phyloP scores from a whole-genome alignment of 2,113 vertebrate genomes.

The Ifrita kowaldi region DNA sequence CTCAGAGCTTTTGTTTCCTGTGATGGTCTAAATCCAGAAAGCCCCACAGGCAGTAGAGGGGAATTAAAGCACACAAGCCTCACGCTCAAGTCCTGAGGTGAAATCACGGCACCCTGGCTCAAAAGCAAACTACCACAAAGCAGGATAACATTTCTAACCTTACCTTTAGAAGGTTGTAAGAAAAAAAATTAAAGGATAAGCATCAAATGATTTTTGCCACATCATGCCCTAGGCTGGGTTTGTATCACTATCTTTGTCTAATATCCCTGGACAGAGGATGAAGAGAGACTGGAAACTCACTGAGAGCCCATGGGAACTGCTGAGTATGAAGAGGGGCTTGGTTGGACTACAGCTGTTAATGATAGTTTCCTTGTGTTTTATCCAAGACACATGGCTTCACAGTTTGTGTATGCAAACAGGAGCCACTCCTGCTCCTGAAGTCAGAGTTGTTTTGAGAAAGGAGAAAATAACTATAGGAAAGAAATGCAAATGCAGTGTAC shows the following conservation, averaged over 20 bases:
- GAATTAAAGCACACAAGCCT: not conserved
- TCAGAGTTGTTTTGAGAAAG: not conserved
- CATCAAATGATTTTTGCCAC: not conserved
- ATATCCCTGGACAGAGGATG: not conserved
- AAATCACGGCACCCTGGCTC: not conserved
- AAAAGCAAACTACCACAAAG: not conserved
- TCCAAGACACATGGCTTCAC: not conserved
- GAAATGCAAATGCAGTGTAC: not conserved
- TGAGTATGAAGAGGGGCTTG: not conserved
- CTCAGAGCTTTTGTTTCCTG: not conserved
- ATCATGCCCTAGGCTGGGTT: not conserved
- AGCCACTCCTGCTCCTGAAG: not conserved
- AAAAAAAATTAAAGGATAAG: not conserved
- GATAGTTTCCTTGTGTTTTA: not conserved
- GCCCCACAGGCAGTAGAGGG: rapidly evolving
- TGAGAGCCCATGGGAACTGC: not conserved
- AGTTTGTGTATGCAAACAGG: not conserved
- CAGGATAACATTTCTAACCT: not conserved
- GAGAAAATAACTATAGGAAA: not conserved
- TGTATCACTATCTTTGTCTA: not conserved
- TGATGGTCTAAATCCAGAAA: not conserved
- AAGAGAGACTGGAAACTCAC: not conserved
- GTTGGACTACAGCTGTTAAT: not conserved
- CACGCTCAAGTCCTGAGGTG: not conserved
- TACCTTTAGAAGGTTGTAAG: not conserved